Percentiles rank a stretch among this genome's conserved stretches.
Conservation (phyloP, 2,797 vertebrate genomes). For the Tamandua tetradactyla region DNA sequence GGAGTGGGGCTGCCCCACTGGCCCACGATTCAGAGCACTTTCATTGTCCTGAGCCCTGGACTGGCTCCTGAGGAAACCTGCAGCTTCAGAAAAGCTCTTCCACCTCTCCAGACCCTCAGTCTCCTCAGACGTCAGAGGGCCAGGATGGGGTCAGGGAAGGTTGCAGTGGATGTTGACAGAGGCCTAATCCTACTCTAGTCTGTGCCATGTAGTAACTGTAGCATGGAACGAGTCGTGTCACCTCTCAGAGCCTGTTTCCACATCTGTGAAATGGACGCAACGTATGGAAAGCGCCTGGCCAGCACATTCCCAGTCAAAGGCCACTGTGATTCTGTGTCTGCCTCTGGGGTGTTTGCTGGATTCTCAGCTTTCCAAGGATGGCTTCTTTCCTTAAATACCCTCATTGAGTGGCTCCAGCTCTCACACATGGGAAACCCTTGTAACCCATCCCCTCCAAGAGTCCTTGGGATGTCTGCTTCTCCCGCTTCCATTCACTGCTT, state of each 20-base stretch:
- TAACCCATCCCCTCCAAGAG: neutral
- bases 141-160: neutral
- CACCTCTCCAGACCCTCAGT: neutral
- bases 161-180: neutral
- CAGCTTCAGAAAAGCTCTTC: conserved; percentile 32
- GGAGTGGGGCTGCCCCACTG: neutral
- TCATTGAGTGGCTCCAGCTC: neutral
- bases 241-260: neutral
- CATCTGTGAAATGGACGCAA: neutral
- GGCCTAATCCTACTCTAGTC: neutral
- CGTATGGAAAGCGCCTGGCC: neutral
- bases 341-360: neutral
- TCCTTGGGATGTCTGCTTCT: neutral
- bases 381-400: neutral
- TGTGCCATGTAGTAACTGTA: neutral
- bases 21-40: conserved; percentile 41
- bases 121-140: neutral
- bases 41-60: conserved; percentile 49
- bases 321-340: neutral
- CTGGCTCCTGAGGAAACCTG: neutral
- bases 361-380: neutral
- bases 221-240: neutral
- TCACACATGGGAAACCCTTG: neutral
- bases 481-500: neutral
- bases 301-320: neutral